phyloP scores from a whole-genome alignment of 2,888 invertebrate species.

The Eilema sororculum region DNA sequence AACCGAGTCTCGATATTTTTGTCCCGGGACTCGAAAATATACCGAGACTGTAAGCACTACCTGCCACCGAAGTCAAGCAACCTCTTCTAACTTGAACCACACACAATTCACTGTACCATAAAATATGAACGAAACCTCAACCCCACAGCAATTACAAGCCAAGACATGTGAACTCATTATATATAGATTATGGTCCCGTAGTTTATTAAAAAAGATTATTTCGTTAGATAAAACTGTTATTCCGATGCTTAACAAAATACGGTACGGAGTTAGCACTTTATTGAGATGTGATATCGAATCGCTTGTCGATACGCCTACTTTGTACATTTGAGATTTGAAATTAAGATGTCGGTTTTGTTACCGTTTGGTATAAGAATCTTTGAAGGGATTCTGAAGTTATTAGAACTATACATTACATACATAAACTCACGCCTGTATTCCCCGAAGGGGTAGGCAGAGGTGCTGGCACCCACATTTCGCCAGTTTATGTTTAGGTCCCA shows the following conservation, averaged over 20 bases:
- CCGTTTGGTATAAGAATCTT: not conserved
- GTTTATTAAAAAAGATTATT: slow-evolving; percentile 78
- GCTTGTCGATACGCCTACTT: slow-evolving; percentile 24
- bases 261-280: slow-evolving; percentile 23
- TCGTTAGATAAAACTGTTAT: slow-evolving; percentile 62
- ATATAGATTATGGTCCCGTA: slow-evolving; percentile 78
- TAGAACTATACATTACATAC: too few species aligned
- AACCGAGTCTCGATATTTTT: too few species aligned
- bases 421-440: too few species aligned
- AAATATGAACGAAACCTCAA: slow-evolving; percentile 80
- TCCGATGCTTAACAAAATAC: slow-evolving; percentile 36
- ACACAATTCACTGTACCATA: slow-evolving; percentile 71
- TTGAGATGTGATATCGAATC: slow-evolving; percentile 25
- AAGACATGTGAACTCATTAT: slow-evolving; percentile 85
- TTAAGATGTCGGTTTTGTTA: slow-evolving; percentile 12
- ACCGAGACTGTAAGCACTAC: too few species aligned
- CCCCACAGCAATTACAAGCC: slow-evolving; percentile 78
- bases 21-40: too few species aligned
- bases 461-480: too few species aligned
- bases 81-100: slow-evolving; percentile 51
- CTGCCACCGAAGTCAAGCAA: not conserved
- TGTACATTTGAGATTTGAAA: slow-evolving; percentile 7
- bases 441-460: too few species aligned
- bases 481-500: too few species aligned
- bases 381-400: not conserved